These are phyloP conservation scores for Philhelius pedissequus DNA, from an alignment of 2,888 invertebrate genomes.

Conservation along the genomic window DNA sequence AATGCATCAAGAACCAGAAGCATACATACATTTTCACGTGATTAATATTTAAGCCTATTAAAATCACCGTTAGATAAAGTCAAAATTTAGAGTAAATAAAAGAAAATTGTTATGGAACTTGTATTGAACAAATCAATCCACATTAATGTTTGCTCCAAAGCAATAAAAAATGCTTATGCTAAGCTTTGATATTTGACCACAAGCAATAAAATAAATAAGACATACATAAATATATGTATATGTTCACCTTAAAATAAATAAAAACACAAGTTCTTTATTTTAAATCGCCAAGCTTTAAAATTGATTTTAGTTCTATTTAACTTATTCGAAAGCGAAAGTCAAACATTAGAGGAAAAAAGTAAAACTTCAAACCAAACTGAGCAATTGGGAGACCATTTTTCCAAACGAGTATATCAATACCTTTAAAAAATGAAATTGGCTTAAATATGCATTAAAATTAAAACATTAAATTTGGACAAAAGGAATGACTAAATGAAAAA, in stretches of 20 bases:
- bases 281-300: constrained; percentile 8
- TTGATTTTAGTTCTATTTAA: constrained; percentile 6
- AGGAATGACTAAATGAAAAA: constrained; percentile 9
- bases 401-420: constrained; percentile 21
- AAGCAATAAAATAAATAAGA: constrained; percentile 21
- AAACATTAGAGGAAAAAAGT: constrained; percentile 61
- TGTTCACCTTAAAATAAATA: not conserved
- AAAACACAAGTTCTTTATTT: constrained; percentile 3
- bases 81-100: no score
- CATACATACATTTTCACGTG: no score
- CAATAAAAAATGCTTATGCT: not conserved
- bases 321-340: constrained; percentile 66
- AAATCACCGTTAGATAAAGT: no score
- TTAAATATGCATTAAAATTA: constrained; percentile 12
- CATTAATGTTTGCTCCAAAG: constrained; percentile 46
- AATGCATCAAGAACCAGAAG: no score
- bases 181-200: constrained; percentile 14
- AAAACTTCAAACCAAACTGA: constrained; percentile 23
- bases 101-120: no score
- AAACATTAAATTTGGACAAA: constrained; percentile 40
- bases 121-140: constrained; percentile 18
- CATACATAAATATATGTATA: no score
- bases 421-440: constrained; percentile 18
- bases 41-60: no score
- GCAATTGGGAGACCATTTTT: constrained; percentile 33